Evolutionary conservation across 2,113 vertebrate genomes (phyloP).

Genomic region (Oryzias curvinotus): DNA sequence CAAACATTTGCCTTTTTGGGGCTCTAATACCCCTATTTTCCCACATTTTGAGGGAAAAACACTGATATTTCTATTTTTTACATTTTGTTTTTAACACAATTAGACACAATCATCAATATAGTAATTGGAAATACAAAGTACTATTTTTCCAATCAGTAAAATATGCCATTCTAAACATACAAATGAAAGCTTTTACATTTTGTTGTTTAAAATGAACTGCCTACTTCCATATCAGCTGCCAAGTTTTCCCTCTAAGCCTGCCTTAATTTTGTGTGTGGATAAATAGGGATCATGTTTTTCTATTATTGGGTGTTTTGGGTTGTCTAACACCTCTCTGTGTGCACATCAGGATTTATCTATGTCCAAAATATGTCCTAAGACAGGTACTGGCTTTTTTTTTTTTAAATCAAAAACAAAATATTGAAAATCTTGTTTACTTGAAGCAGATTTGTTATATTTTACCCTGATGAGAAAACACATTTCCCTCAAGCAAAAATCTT

Average conservation of each 20-base stretch:
- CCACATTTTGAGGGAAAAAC: too few relatives aligned
- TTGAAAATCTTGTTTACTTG: neutral
- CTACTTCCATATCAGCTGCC: slow-evolving; percentile 33
- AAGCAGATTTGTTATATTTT: slow-evolving; percentile 1
- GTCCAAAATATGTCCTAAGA: slow-evolving; percentile 27
- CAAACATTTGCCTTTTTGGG: slow-evolving; percentile 1
- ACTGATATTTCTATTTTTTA: too few relatives aligned
- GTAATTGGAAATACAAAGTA: neutral
- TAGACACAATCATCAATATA: neutral
- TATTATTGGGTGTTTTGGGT: neutral
- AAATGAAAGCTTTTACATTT: slow-evolving; percentile 46
- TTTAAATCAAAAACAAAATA: neutral
- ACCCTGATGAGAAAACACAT: neutral
- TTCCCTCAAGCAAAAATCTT: too few relatives aligned
- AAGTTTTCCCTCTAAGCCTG: slow-evolving; percentile 14
- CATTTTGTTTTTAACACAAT: too few relatives aligned
- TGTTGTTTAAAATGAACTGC: neutral
- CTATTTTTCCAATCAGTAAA: neutral
- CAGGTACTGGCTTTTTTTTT: neutral
- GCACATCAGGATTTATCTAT: slow-evolving; percentile 32
- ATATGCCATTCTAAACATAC: slow-evolving; percentile 7
- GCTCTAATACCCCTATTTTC: neutral
- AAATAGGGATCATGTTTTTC: slow-evolving; percentile 1
- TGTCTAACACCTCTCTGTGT: slow-evolving; percentile 8
- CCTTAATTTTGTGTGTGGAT: slow-evolving; percentile 7